These are phyloP conservation scores for Oligia strigilis DNA, from an alignment of 2,888 invertebrate genomes.

Conservation along the genomic window DNA sequence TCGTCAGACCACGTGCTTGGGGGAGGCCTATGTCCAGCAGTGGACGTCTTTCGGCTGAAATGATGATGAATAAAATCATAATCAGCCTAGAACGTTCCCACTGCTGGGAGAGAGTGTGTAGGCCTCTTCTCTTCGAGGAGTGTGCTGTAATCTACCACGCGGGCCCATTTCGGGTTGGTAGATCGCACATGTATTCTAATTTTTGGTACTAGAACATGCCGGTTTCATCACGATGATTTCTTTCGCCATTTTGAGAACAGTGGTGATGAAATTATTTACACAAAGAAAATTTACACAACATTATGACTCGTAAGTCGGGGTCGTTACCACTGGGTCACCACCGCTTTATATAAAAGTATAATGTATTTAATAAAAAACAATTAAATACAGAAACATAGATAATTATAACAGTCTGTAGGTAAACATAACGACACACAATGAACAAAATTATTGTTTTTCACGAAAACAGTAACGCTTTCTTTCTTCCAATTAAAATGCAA, in stretches of 20 bases:
- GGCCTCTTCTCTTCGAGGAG: neutral
- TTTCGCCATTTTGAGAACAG: neutral
- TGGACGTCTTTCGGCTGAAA: too few relatives aligned
- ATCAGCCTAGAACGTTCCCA: neutral
- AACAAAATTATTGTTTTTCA: constrained; percentile 65
- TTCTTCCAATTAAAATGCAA: constrained; percentile 85
- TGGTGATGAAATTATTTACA: neutral
- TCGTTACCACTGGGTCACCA: neutral
- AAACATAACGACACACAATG: constrained; percentile 40
- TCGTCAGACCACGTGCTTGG: too few relatives aligned
- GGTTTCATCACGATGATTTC: neutral
- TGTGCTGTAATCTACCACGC: neutral
- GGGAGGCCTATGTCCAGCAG: too few relatives aligned
- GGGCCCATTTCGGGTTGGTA: neutral
- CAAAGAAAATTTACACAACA: neutral
- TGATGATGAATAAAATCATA: too few relatives aligned
- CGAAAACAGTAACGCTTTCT: constrained; percentile 75
- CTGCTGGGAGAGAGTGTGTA: neutral
- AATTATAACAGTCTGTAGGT: neutral
- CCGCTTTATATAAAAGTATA: neutral
- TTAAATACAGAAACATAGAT: neutral
- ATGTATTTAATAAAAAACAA: neutral
- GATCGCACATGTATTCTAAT: neutral
- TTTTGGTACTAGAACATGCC: neutral
- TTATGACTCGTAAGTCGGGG: neutral